These are phyloP conservation scores for Hyles euphorbiae DNA, from an alignment of 1,140 invertebrate species.

Conservation along the genomic window DNA sequence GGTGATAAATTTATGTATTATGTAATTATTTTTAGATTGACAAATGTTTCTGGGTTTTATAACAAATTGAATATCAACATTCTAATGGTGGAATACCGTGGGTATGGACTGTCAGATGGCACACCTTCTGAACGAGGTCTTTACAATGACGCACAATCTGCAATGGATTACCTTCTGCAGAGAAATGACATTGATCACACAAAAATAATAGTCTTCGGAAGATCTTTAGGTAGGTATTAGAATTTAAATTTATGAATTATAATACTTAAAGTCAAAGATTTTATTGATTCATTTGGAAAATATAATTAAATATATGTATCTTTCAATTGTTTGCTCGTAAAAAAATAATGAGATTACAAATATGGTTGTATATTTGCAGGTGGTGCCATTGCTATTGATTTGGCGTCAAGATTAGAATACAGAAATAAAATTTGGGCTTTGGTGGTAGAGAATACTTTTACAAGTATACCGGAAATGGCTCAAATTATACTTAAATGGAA, in stretches of 20 bases:
- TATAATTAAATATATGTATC: too few species aligned
- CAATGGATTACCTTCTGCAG: conserved; percentile 88
- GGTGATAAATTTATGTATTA: too few species aligned
- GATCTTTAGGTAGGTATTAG: conserved; percentile 84
- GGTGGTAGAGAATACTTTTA: conserved; percentile 96
- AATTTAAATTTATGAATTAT: not conserved
- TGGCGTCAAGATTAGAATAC: conserved; percentile 85
- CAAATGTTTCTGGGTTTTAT: conserved; percentile 81
- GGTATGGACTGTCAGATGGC: conserved; percentile 95
- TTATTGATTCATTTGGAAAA: too few species aligned
- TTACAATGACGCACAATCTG: conserved; percentile 91
- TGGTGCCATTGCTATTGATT: conserved; percentile 92
- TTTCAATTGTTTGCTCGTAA: too few species aligned
- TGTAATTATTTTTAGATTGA: conserved; percentile 39
- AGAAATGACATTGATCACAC: conserved; percentile 88
- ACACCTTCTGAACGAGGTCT: conserved; percentile 90
- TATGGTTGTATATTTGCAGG: conserved; percentile 67
- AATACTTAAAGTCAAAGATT: too few species aligned
- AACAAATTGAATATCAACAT: conserved; percentile 89
- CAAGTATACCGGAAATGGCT: conserved; percentile 95
- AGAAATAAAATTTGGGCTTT: conserved; percentile 87
- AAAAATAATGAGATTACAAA: too few species aligned
- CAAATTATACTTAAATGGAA: conserved; percentile 82
- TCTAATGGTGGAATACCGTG: conserved; percentile 93
- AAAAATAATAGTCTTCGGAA: conserved; percentile 94